Evolutionary conservation across 2,797 vertebrate species (phyloP).

Genomic region (Taeniopygia guttata): DNA sequence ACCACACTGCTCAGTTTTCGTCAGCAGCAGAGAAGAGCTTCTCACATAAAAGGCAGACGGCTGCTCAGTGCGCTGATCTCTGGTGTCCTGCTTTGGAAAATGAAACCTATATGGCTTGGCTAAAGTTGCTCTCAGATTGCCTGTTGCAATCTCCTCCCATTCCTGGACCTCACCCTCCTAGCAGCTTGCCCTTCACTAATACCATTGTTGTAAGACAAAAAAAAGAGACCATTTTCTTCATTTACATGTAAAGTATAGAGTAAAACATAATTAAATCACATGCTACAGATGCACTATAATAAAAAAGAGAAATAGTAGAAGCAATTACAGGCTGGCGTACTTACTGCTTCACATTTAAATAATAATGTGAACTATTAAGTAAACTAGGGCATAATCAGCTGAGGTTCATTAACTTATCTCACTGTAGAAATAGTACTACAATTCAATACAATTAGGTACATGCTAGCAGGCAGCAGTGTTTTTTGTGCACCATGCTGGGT

Average conservation of each 20-base stretch:
- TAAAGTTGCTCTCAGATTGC: not conserved
- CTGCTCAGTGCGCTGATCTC: not conserved
- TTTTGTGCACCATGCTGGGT: slow-evolving; percentile 26
- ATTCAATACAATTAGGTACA: slow-evolving; percentile 62
- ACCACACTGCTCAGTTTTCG: not conserved
- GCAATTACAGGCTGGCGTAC: slow-evolving; percentile 61
- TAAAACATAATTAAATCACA: slow-evolving; percentile 63
- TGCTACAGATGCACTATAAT: slow-evolving; percentile 50
- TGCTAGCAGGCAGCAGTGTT: not conserved
- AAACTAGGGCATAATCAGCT: slow-evolving; percentile 68
- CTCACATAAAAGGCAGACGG: not conserved
- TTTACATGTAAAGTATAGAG: slow-evolving; percentile 47
- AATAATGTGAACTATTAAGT: slow-evolving; percentile 73
- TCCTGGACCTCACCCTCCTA: not conserved
- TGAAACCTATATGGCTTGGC: not conserved
- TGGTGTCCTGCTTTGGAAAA: not conserved
- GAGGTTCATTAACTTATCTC: slow-evolving; percentile 71
- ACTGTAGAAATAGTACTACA: slow-evolving; percentile 51
- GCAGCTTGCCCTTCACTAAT: not conserved
- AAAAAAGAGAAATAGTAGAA: slow-evolving; percentile 63
- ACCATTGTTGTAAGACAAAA: not conserved
- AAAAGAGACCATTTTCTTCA: not conserved
- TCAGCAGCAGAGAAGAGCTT: not conserved
- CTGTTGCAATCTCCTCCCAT: not conserved
- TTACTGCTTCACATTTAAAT: slow-evolving; percentile 68